Base-by-base conservation (phyloP, 2,797 vertebrate genomes). In the Sebastes cheni region DNA sequence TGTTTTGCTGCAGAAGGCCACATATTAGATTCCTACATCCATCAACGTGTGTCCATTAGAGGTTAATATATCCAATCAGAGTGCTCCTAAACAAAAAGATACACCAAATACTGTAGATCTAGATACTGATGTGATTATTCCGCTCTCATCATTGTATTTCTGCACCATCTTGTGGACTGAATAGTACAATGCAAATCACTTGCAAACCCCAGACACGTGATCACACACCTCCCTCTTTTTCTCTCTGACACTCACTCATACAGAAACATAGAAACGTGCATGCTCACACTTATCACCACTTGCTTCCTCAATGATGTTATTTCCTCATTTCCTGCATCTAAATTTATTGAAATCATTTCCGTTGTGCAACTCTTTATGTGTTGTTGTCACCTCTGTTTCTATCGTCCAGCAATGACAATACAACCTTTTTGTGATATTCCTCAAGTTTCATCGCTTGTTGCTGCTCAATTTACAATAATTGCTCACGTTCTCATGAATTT, bases 121-220 rank as follows among this genome's bases (percentile, higher is more conserved):
- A 25, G 25, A n/a, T 3, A 32, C 8, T 42, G 12, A 58, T 46
- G 30, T 14, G 8, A 12, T n/a, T 80, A 59, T n/a, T 59, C 18
- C 2, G 3, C 25, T 42, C 0, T 52, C 4, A 73, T 71, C 22
- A 5, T 29, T 83, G 75, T 64, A 27, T 74, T 64, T 50, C 9
- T 58, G 22, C 23, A 59, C 89, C 89, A 88, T 78, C 89, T 85
- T 56, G 85, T 92, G 90, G 88, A 70, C 61, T 52, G 5, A 75
- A 39, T n/a, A 8, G 20, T 10, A 25, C 22, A 5, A 52, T 67
- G 29, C 46, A 82, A 65, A 67, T 52, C 1, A 34, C n/a, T 60
- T 61, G 22, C 27, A 72, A 27, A 71, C 20, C 7, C 3, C 30
- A 20, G 4, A 72, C 72, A 79, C 8, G 25, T 72, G 66, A 50